Percentiles rank a stretch among this genome's conserved stretches.
Evolutionary conservation across 2,113 vertebrate genomes (phyloP).

Genomic region (Anhinga anhinga): DNA sequence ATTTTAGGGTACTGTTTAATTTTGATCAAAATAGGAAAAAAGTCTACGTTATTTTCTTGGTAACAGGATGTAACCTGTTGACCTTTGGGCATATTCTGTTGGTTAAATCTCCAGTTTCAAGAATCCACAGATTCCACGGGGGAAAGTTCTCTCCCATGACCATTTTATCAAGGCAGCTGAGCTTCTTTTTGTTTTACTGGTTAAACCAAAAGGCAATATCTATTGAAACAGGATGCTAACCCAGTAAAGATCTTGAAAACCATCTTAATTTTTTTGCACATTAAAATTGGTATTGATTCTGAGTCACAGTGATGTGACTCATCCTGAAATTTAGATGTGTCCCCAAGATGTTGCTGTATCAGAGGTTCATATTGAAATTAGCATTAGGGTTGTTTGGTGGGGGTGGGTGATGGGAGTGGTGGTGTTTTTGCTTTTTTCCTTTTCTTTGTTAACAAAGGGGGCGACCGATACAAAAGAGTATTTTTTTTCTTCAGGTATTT

Average conservation of each 20-base stretch:
- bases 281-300: slow-evolving; percentile 46
- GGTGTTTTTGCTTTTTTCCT: neutral
- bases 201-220: neutral
- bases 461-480: neutral
- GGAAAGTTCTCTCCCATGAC: neutral
- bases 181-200: neutral
- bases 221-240: neutral
- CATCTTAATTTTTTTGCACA: neutral
- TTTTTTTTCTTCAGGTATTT: neutral
- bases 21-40: neutral
- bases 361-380: neutral
- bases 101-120: neutral
- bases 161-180: neutral
- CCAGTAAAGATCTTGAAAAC: neutral
- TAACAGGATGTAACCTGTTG: neutral
- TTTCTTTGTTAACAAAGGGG: neutral
- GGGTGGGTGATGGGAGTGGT: neutral
- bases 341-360: slow-evolving; percentile 7
- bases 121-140: neutral
- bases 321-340: slow-evolving; percentile 11
- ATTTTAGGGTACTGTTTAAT: neutral
- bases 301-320: slow-evolving; percentile 45
- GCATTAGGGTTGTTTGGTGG: neutral
- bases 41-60: neutral
- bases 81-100: neutral